A percentile compares a stretch with the other conserved stretches of the same genome.
These are phyloP conservation scores for Lasioglossum calceatum DNA, from an alignment of 2,888 invertebrate species.

Conservation along the genomic window DNA sequence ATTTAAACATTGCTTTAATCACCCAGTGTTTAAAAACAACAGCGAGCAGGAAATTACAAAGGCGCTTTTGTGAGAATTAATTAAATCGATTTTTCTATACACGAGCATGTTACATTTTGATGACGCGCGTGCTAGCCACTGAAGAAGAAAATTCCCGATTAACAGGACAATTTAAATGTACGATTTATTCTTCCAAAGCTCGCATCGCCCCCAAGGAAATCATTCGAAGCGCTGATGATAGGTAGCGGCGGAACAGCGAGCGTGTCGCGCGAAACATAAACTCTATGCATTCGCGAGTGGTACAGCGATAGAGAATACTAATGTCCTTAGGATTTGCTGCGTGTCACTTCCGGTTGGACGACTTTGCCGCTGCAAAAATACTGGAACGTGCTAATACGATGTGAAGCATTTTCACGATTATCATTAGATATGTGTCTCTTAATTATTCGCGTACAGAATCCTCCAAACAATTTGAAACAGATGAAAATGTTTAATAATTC, in stretches of 20 bases:
- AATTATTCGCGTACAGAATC: too few species aligned
- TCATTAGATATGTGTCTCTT: neutral
- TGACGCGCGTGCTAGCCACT: too few species aligned
- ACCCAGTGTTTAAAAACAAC: neutral
- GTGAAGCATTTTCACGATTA: too few species aligned
- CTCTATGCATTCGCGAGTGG: slow-evolving; percentile 58
- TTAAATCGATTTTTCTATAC: neutral
- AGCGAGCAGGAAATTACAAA: neutral
- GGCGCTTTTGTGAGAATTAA: neutral
- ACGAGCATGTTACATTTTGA: too few species aligned
- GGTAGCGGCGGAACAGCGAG: slow-evolving; percentile 60
- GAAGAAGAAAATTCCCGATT: neutral
- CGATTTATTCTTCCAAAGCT: slow-evolving; percentile 58
- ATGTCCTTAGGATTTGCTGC: slow-evolving; percentile 64
- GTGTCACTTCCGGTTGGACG: slow-evolving; percentile 40
- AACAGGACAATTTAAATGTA: slow-evolving; percentile 15
- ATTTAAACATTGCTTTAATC: neutral
- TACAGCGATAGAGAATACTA: slow-evolving; percentile 69
- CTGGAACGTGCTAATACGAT: neutral
- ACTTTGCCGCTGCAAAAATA: neutral
- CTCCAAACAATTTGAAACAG: neutral
- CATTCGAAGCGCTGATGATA: slow-evolving; percentile 60
- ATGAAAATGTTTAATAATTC: neutral
- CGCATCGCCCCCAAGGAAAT: slow-evolving; percentile 61
- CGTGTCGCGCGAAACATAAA: slow-evolving; percentile 68